A percentile compares a stretch with the other conserved stretches of the same genome.
Evolutionary conservation across 2,888 invertebrate genomes (phyloP).

Genomic region (Eledona agricola): DNA sequence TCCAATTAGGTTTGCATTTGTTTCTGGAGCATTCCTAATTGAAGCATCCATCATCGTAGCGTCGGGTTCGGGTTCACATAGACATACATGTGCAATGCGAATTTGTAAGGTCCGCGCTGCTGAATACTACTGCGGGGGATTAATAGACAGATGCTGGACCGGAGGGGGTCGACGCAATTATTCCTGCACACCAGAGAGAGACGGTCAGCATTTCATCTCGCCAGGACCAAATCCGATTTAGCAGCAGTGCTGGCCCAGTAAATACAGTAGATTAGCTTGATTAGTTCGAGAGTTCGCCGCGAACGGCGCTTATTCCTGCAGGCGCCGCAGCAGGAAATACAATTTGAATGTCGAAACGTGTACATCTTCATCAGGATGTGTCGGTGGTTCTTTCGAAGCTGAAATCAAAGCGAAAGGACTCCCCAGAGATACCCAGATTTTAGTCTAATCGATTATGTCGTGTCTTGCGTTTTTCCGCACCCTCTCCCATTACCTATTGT

Average conservation of each 20-base stretch:
- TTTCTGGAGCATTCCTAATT: constrained; percentile 31
- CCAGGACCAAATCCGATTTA: constrained; percentile 52
- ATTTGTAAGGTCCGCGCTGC: constrained; percentile 29
- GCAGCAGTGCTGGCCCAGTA: constrained; percentile 55
- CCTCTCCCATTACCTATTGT: too few relatives aligned
- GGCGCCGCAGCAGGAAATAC: constrained; percentile 44
- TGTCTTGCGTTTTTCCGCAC: too few relatives aligned
- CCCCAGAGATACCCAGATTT: too few relatives aligned
- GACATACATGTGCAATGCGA: constrained; percentile 20
- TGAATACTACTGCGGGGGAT: constrained; percentile 29
- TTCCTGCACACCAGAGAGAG: constrained; percentile 31
- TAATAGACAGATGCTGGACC: constrained; percentile 32
- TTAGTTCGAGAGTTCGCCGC: constrained; percentile 55
- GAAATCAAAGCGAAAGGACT: too few relatives aligned
- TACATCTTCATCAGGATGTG: constrained; percentile 20
- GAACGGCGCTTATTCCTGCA: constrained; percentile 42
- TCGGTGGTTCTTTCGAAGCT: too few relatives aligned
- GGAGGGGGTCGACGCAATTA: constrained; percentile 32
- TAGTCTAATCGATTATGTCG: too few relatives aligned
- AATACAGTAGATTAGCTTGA: constrained; percentile 59
- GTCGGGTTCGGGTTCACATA: constrained; percentile 2
- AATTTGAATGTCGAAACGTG: constrained; percentile 46
- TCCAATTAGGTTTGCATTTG: constrained; percentile 36
- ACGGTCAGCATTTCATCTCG: constrained; percentile 51
- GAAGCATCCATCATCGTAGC: constrained; percentile 33